Evolutionary conservation across 2,888 invertebrate species (phyloP).

Genomic region (Heliconius aoede): DNA sequence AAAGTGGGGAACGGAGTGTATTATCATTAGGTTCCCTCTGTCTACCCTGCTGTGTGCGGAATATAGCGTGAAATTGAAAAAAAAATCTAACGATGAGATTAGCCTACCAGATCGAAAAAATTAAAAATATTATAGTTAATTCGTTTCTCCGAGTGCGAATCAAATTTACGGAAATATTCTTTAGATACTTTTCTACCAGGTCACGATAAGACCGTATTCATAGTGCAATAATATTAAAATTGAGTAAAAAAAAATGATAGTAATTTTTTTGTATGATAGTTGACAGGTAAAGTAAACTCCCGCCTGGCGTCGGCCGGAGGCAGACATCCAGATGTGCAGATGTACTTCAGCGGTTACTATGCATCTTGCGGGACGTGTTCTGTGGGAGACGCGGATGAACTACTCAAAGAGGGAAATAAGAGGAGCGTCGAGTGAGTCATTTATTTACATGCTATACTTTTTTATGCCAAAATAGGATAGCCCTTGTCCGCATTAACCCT

Average conservation of each 20-base stretch:
- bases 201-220: no score
- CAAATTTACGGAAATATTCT: no score
- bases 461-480: no score
- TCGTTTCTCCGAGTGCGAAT: no score
- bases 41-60: no score
- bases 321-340: conserved; percentile 86
- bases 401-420: conserved; percentile 60
- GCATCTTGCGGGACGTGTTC: conserved; percentile 84
- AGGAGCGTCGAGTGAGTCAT: conserved; percentile 61
- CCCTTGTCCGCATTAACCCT: no score
- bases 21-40: no score
- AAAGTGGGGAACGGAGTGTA: no score
- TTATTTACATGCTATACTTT: not conserved
- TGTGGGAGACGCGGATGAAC: conserved; percentile 61
- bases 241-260: not conserved
- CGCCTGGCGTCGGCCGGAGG: conserved; percentile 84
- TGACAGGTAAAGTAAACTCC: conserved; percentile 86
- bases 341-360: conserved; percentile 86
- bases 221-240: no score
- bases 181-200: no score
- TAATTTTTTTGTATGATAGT: conserved; percentile 51
- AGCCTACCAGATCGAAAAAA: not conserved
- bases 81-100: not conserved
- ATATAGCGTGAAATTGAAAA: no score
- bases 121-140: not conserved